Conservation (phyloP, 2,888 invertebrate species). For the Stenodera caucasica region DNA sequence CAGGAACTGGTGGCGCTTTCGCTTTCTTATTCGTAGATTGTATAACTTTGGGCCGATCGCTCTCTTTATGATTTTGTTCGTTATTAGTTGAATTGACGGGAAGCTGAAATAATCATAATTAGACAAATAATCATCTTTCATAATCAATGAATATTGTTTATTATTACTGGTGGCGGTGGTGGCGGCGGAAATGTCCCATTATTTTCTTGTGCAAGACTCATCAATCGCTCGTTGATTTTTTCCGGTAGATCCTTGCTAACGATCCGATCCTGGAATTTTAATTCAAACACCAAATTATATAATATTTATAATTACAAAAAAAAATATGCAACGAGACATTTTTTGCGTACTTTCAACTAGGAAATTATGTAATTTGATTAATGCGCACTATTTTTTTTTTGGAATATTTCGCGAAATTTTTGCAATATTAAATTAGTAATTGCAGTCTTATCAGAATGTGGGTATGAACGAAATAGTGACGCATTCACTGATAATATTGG, state of each 20-base stretch:
- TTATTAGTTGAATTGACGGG: slow-evolving; percentile 3
- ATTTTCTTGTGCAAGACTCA: slow-evolving; percentile 41
- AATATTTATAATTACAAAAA: neutral
- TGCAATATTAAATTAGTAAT: no score
- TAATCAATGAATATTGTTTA: neutral
- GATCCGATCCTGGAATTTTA: slow-evolving; percentile 47
- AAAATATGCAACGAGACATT: neutral
- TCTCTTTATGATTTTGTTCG: slow-evolving; percentile 4
- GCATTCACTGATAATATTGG: no score
- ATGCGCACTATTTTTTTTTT: no score
- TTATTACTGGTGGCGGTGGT: slow-evolving; percentile 64
- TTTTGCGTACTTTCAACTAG: neutral
- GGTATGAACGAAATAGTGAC: no score
- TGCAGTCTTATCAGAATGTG: no score
- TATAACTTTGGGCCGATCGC: slow-evolving; percentile 12
- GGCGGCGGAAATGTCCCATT: slow-evolving; percentile 55
- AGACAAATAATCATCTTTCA: neutral
- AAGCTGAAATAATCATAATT: slow-evolving; percentile 6
- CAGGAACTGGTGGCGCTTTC: slow-evolving; percentile 53
- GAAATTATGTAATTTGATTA: neutral
- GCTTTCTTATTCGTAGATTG: slow-evolving; percentile 39
- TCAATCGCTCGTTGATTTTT: slow-evolving; percentile 46
- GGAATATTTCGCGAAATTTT: no score
- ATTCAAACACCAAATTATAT: neutral
- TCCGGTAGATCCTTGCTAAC: slow-evolving; percentile 44